Base-by-base conservation (phyloP, 2,797 vertebrate species). In the Girardinus metallicus region DNA sequence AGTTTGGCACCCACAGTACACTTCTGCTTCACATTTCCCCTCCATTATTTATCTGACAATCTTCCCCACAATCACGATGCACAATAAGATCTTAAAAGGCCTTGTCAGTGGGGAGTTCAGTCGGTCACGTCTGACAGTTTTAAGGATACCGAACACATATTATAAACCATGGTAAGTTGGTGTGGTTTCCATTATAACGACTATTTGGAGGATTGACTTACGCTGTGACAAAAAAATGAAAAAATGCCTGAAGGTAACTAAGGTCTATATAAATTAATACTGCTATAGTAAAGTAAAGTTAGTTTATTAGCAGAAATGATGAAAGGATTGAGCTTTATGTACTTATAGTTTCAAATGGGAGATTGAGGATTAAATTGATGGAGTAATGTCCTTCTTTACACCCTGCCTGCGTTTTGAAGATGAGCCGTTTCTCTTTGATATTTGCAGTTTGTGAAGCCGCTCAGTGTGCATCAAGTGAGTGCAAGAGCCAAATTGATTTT, bases 401-500 rank as follows among this genome's bases (percentile, higher is more conserved):
- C 75, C 76, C 51, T 77, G 83, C 83, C 73, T 85, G 21, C 36
- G 49, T 79, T 87, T 80, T 90, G 87, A 92, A 81, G 87, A 84
- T 5, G 26, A 78, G 90, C 85, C 85, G 79, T 85, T 82, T 75
- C 83, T 86, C 85, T 92, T 91, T 91, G 84, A 91, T 88, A 87
- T 87, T 80, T 89, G 86, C 90, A 82, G 90, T 84, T 91, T 88
- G 78, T 73, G 85, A 84, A 85, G 78, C 86, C 85, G 78, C 88
- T 81, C 84, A 77, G 85, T 75, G 83, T 49, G 71, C 84, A 74
- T 90, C 86, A 89, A 89, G 87, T 81, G 86, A 87, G 90, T 89
- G 79, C 83, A 86, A 85, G 62, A 70, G 86, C 79, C 83, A 89
- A 89, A 94, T 93, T 81, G 92, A 94, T 94, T 93, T 91, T 91